Conservation (phyloP, 2,888 invertebrate species). For the Eristalis tenax region DNA sequence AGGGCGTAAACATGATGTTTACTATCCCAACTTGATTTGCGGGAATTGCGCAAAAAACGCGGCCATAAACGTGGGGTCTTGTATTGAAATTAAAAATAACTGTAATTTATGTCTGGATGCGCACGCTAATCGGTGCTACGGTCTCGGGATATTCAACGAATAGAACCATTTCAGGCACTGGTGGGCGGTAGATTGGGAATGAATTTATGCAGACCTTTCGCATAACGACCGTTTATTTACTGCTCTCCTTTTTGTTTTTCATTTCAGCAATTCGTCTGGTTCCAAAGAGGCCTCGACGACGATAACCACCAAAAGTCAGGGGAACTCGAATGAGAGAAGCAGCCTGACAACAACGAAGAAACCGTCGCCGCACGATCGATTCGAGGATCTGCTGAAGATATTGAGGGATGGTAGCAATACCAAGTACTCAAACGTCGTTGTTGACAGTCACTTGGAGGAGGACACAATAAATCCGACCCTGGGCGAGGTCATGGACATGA, state of each 20-base stretch:
- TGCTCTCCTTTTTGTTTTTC: background rate
- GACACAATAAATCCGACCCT: conserved; percentile 85
- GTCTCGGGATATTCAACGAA: no score
- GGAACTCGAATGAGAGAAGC: conserved; percentile 72
- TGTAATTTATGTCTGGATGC: conserved; percentile 3
- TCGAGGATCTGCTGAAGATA: conserved; percentile 76
- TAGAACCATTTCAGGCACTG: background rate
- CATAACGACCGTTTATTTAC: no score
- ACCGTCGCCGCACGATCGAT: conserved; percentile 78
- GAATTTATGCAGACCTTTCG: background rate
- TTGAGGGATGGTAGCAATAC: conserved; percentile 75
- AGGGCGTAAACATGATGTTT: background rate
- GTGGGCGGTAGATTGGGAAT: background rate
- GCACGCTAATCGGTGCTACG: background rate
- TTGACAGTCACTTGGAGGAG: conserved; percentile 83
- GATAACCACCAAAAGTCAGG: conserved; percentile 74
- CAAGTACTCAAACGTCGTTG: conserved; percentile 80
- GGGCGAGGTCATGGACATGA: conserved; percentile 85
- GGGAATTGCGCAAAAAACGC: conserved; percentile 12
- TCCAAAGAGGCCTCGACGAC: conserved; percentile 81
- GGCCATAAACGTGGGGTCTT: conserved; percentile 10
- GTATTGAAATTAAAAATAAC: conserved; percentile 2
- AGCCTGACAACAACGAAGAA: conserved; percentile 76
- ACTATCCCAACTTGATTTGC: conserved; percentile 30
- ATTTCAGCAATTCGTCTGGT: conserved; percentile 80